Conservation (phyloP, 2,113 vertebrate species). For the Puma concolor region DNA sequence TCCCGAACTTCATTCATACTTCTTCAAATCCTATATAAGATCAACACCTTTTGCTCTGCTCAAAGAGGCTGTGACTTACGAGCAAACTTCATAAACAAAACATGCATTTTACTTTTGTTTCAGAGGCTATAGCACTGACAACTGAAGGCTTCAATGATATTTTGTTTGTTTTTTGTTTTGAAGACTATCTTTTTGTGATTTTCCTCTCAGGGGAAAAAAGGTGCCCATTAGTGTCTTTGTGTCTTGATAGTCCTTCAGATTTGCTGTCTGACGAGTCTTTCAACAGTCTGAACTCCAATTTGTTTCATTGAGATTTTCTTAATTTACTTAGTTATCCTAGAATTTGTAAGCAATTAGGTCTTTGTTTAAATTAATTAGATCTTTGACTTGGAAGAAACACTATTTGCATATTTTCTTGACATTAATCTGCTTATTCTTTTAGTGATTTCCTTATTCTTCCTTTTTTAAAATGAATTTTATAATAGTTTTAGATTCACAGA, state of each 20-base stretch:
- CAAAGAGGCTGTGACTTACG: background rate
- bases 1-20: background rate
- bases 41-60: background rate
- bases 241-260: background rate
- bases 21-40: background rate
- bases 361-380: background rate
- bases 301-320: background rate
- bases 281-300: background rate
- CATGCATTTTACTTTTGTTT: background rate
- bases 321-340: background rate
- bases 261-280: background rate
- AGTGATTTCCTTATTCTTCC: background rate
- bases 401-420: background rate
- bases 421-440: background rate
- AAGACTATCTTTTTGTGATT: background rate
- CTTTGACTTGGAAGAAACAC: background rate
- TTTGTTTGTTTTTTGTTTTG: background rate
- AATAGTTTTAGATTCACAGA: background rate
- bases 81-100: background rate
- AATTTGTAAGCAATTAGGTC: background rate
- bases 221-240: background rate
- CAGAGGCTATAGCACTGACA: background rate
- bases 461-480: background rate
- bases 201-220: background rate
- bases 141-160: background rate